phyloP scores from a whole-genome alignment of 2,888 invertebrate species.

The Harpalus rufipes region DNA sequence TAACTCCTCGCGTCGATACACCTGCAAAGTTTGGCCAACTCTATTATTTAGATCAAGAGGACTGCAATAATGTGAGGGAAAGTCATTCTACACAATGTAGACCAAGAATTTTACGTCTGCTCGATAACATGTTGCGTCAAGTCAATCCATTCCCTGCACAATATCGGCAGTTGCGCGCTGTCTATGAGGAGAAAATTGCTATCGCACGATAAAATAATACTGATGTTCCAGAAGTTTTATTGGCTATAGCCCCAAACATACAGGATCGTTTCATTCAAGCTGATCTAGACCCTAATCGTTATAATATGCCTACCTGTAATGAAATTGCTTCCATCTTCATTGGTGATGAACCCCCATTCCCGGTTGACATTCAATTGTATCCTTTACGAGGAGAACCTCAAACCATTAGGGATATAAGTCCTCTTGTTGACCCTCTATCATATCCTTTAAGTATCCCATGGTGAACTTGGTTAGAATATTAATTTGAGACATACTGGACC shows the following conservation, averaged over 20 bases:
- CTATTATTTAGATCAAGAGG: too few species aligned
- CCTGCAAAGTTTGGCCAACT: too few species aligned
- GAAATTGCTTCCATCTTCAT: slow-evolving; percentile 23
- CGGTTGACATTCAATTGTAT: too few species aligned
- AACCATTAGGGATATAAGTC: slow-evolving; percentile 20
- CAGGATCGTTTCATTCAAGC: background rate
- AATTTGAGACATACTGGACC: slow-evolving; percentile 3
- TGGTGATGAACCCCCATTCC: too few species aligned
- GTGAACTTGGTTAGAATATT: slow-evolving; percentile 15
- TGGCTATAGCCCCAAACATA: too few species aligned
- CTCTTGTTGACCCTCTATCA: background rate
- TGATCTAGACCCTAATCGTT: background rate
- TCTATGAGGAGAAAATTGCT: background rate
- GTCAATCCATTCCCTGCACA: too few species aligned
- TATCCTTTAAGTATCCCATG: background rate
- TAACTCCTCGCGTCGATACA: too few species aligned
- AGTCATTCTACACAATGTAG: background rate
- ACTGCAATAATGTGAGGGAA: background rate
- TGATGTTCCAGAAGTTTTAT: too few species aligned
- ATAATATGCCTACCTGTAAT: background rate
- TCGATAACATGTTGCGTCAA: background rate
- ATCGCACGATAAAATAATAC: background rate
- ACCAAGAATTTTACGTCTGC: background rate
- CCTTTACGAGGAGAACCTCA: too few species aligned
- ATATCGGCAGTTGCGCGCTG: background rate